Percentiles rank a stretch among this genome's conserved stretches.
These are phyloP conservation scores for Otolemur garnettii DNA, from an alignment of 2,113 vertebrate genomes.

Conservation along the genomic window DNA sequence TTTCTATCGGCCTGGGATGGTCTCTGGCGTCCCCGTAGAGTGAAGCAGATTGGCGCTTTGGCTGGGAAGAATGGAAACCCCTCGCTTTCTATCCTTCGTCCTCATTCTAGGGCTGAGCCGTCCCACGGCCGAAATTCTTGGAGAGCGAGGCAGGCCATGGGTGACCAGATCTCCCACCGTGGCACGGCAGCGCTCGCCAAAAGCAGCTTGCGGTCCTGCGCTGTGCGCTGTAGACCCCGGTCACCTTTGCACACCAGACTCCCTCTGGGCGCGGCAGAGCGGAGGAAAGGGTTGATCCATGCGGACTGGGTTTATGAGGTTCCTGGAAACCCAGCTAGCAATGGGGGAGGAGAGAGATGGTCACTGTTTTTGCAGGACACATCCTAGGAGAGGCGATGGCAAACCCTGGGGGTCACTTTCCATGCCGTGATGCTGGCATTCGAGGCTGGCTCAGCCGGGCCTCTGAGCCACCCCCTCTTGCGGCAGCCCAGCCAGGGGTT, in stretches of 20 bases:
- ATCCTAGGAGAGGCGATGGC: not conserved
- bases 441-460: not conserved
- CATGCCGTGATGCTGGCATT: not conserved
- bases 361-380: not conserved
- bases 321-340: not conserved
- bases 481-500: not conserved
- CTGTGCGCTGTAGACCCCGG: rapidly evolving
- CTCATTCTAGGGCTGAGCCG: not conserved
- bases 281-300: not conserved
- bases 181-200: not conserved
- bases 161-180: not conserved
- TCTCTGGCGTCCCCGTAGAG: not conserved
- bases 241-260: not conserved
- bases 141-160: not conserved
- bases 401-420: not conserved
- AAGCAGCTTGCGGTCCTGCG: not conserved
- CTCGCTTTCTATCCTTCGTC: not conserved
- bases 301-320: not conserved
- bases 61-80: not conserved
- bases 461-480: not conserved
- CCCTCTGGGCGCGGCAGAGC: no score
- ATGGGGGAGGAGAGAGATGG: not conserved
- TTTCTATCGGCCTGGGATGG: not conserved
- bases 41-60: not conserved
- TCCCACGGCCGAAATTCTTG: not conserved